These are phyloP conservation scores for Andrena fulva DNA, from an alignment of 2,888 invertebrate genomes.

Conservation along the genomic window DNA sequence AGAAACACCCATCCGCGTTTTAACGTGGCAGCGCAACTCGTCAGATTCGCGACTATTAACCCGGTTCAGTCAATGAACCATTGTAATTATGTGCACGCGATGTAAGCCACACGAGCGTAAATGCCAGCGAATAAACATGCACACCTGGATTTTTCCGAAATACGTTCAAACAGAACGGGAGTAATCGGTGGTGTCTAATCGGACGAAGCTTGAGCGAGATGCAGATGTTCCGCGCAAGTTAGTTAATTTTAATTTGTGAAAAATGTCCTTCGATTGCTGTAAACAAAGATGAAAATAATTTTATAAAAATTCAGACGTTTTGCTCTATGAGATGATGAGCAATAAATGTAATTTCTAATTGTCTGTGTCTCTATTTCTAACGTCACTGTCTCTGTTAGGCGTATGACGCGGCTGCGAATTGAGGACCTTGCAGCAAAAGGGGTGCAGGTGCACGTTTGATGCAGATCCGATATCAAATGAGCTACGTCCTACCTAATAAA, in stretches of 20 bases:
- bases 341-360: too few species aligned
- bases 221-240: too few species aligned
- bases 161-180: slow-evolving; percentile 42
- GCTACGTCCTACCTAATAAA: too few species aligned
- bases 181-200: slow-evolving; percentile 26
- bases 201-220: too few species aligned
- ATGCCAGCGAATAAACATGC: slow-evolving; percentile 32
- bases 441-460: too few species aligned
- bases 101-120: slow-evolving; percentile 54
- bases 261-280: neutral
- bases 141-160: slow-evolving; percentile 29
- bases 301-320: neutral
- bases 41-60: slow-evolving; percentile 55
- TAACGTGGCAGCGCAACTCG: slow-evolving; percentile 33
- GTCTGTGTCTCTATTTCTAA: too few species aligned
- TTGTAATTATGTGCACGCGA: slow-evolving; percentile 64
- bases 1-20: slow-evolving; percentile 20
- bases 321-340: neutral
- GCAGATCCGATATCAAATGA: too few species aligned
- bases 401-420: too few species aligned
- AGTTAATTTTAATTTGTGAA: too few species aligned
- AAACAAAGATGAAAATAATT: neutral
- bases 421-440: too few species aligned
- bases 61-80: slow-evolving; percentile 63
- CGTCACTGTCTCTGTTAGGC: too few species aligned